Evolutionary conservation across 2,888 invertebrate species (phyloP).

Genomic region (Acronicta psi): DNA sequence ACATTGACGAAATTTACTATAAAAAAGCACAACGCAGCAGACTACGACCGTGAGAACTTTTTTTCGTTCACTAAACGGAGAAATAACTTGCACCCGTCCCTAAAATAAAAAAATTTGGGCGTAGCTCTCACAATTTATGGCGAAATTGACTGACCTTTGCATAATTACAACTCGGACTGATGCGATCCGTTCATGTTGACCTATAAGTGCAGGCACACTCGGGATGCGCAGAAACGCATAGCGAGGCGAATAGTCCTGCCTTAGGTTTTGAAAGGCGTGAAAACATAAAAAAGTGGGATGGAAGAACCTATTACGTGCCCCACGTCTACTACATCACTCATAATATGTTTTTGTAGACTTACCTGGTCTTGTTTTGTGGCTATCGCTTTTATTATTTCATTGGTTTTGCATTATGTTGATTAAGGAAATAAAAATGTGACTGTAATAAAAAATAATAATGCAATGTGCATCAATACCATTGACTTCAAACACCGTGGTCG

Average conservation of each 20-base stretch:
- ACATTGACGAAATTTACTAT: conserved; percentile 66
- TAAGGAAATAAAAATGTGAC: conserved; percentile 63
- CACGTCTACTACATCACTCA: conserved; percentile 65
- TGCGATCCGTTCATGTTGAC: conserved; percentile 55
- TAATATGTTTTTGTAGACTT: conserved; percentile 54
- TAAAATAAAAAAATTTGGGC: conserved; percentile 66
- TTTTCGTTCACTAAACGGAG: conserved; percentile 65
- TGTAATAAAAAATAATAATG: conserved; percentile 68
- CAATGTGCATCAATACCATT: conserved; percentile 74
- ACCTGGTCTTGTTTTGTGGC: conserved; percentile 70
- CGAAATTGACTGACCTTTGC: conserved; percentile 76
- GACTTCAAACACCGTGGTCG: conserved; percentile 79
- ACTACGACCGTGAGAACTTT: conserved; percentile 78
- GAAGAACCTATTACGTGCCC: conserved; percentile 72
- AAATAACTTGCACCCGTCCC: conserved; percentile 74
- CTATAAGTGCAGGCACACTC: conserved; percentile 61
- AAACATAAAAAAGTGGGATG: conserved; percentile 79
- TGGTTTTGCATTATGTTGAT: conserved; percentile 63
- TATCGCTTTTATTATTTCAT: conserved; percentile 60
- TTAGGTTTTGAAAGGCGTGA: conserved; percentile 76
- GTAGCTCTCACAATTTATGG: conserved; percentile 65
- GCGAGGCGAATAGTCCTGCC: conserved; percentile 67
- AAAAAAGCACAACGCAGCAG: conserved; percentile 64
- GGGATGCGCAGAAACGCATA: conserved; percentile 78
- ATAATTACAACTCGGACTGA: conserved; percentile 60